Percentiles rank a stretch among this genome's conserved stretches.
These are phyloP conservation scores for Loriculus beryllinus DNA, from an alignment of 2,797 vertebrate genomes.

Conservation along the genomic window DNA sequence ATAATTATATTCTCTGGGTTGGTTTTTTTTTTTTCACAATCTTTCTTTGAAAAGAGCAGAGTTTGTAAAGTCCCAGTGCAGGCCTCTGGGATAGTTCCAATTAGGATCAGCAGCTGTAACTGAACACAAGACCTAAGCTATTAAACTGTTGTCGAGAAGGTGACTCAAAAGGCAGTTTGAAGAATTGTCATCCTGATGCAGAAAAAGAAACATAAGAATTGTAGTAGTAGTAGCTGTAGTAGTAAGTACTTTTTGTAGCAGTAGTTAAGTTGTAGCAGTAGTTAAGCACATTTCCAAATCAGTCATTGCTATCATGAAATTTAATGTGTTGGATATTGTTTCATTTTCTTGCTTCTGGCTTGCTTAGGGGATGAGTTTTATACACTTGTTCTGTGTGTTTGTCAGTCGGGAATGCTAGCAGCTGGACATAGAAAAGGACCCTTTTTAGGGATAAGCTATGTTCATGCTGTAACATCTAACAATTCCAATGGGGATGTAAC, in stretches of 20 bases:
- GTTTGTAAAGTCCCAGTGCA: background rate
- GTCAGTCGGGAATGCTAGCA: background rate
- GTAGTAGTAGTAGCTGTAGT: background rate
- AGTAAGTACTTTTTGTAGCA: background rate
- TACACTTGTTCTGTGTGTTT: background rate
- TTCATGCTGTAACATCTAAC: background rate
- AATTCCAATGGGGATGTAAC: background rate
- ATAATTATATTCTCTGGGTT: background rate
- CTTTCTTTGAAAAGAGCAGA: background rate
- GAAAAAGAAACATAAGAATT: background rate
- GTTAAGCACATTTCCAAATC: background rate
- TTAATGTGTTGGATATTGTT: background rate
- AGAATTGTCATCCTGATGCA: background rate
- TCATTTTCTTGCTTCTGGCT: background rate
- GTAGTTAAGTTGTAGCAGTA: background rate
- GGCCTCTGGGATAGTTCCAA: background rate
- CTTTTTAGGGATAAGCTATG: accelerated
- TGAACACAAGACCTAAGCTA: background rate
- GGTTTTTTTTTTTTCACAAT: background rate
- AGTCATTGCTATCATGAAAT: background rate
- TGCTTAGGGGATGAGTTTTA: background rate
- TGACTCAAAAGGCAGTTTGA: background rate
- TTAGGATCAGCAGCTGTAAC: background rate
- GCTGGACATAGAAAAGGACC: background rate
- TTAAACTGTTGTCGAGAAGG: accelerated